Conservation (phyloP, 2,113 vertebrate genomes). For the Gobiocypris rarus region DNA sequence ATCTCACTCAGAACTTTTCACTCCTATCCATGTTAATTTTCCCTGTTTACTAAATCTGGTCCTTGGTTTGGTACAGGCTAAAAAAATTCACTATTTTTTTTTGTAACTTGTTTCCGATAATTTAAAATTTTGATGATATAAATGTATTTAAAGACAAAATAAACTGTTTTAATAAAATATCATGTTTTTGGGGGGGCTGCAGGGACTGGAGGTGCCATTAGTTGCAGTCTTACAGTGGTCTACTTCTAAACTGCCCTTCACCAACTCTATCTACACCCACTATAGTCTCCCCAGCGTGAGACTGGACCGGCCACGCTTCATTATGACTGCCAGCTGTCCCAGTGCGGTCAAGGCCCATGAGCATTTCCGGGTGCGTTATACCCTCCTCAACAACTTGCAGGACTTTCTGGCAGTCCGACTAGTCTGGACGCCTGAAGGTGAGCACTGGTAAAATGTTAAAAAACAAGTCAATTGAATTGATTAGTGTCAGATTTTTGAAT, state of each 20-base stretch:
- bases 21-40: no score
- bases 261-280: conserved; percentile 91
- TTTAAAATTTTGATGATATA: neutral
- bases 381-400: conserved; percentile 92
- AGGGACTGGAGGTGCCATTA: conserved; percentile 92
- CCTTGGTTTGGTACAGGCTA: neutral
- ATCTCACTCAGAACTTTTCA: no score
- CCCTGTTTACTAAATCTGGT: no score
- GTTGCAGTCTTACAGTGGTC: conserved; percentile 93
- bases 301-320: conserved; percentile 87
- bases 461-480: neutral
- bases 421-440: conserved; percentile 89
- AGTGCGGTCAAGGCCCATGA: conserved; percentile 81
- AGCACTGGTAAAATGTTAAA: conserved; percentile 37
- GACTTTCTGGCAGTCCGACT: conserved; percentile 93
- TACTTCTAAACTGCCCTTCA: conserved; percentile 90
- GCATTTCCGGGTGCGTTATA: conserved; percentile 89
- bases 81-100: neutral
- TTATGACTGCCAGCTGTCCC: conserved; percentile 92
- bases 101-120: neutral
- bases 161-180: neutral
- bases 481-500: neutral
- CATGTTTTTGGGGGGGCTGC: no score
- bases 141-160: neutral
- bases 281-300: conserved; percentile 91